These are phyloP conservation scores for Eudorcas thomsonii DNA, from an alignment of 2,113 vertebrate genomes.

Conservation along the genomic window DNA sequence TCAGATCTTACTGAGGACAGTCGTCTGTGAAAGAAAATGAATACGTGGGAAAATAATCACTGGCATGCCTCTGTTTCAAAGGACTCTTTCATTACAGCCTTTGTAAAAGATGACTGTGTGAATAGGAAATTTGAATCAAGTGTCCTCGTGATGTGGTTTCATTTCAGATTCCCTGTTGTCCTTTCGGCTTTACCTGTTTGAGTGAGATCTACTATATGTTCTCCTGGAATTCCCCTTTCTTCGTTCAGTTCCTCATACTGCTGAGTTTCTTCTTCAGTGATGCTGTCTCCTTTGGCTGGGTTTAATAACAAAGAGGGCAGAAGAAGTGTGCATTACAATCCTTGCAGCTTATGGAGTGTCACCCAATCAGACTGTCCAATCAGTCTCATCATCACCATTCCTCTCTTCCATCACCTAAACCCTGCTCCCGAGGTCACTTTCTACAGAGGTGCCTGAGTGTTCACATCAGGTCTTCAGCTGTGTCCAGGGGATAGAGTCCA, in stretches of 20 bases:
- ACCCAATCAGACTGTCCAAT: too few species aligned
- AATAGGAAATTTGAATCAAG: neutral
- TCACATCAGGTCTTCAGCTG: neutral
- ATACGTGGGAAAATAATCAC: fast-evolving
- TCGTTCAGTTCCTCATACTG: neutral
- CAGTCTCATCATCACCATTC: neutral
- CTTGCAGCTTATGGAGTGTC: too few species aligned
- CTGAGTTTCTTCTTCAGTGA: neutral
- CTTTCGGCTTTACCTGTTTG: neutral
- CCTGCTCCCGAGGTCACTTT: neutral
- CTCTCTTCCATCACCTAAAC: neutral
- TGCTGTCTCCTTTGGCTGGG: fast-evolving
- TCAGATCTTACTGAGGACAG: neutral
- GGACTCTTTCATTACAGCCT: neutral
- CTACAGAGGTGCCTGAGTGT: neutral
- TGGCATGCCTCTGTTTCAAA: neutral
- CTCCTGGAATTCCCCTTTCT: neutral
- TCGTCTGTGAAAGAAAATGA: neutral
- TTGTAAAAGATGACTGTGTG: neutral
- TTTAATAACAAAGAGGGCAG: neutral
- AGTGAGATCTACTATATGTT: fast-evolving
- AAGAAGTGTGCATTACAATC: fast-evolving
- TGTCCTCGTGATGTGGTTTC: fast-evolving
- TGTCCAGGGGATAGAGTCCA: neutral
- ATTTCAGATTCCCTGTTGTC: fast-evolving